These are phyloP conservation scores for Lamellibrachia satsuma DNA, from an alignment of 2,888 invertebrate genomes.

Conservation along the genomic window DNA sequence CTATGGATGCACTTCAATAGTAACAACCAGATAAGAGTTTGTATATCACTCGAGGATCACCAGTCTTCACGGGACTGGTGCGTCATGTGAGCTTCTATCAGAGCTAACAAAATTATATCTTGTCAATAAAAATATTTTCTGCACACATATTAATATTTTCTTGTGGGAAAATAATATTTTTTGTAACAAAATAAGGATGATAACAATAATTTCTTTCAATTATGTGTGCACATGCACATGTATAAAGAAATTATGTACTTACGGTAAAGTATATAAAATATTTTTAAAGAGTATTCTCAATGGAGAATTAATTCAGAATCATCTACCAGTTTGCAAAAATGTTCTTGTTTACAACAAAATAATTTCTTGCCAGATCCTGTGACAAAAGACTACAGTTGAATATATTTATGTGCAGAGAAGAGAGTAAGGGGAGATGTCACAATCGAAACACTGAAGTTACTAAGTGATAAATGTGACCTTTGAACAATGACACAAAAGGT, in stretches of 20 bases:
- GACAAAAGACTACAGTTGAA: background rate
- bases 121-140: background rate
- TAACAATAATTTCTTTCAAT: background rate
- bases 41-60: background rate
- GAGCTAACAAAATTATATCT: background rate
- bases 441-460: background rate
- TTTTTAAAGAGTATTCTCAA: background rate
- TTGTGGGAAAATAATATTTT: background rate
- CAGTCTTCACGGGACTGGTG: background rate
- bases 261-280: background rate
- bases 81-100: background rate
- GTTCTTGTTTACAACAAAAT: background rate
- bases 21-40: background rate
- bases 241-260: too few species aligned
- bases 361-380: background rate
- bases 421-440: background rate
- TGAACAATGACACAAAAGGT: background rate
- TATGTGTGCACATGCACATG: too few species aligned
- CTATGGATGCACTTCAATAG: background rate
- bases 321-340: background rate
- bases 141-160: background rate
- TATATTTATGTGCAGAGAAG: background rate
- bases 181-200: background rate
- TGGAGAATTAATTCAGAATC: background rate
- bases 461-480: background rate